Base-by-base conservation (phyloP, 2,888 invertebrate species). In the Nycteola revayana region DNA sequence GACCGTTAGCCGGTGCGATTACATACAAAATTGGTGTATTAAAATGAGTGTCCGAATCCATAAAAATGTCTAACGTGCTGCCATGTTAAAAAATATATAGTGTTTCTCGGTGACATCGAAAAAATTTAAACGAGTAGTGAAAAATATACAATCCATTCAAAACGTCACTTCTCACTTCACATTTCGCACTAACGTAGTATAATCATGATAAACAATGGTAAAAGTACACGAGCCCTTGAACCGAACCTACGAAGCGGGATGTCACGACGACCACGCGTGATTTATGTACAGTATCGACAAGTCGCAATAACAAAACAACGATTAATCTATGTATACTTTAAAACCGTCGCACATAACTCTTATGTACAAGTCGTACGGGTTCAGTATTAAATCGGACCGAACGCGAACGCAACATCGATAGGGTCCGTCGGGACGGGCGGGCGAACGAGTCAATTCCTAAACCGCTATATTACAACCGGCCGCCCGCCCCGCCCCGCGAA, bases 291-390 rank as follows among this genome's bases (percentile, higher is more conserved):
- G 26, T 43, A 73, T 76, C 65, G 83, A 82, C 77, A 76, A 70
- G 69, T 75, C 73, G 83, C 82, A 72, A 79, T 79, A 85, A 84
- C 81, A 78, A 82, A 83, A 79, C 75, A 80, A 81, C 76, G 66
- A 73, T 74, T 61, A 58, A 60, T 64, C 62, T 61, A 74, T 70
- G 67, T 77, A 73, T 75, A 79, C 61, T 60, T 84, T 80, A 78
- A 83, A 84, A 83, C 66, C 68, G 66, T 70, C 71, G 82, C 76
- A 80, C 80, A 77, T 74, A 61, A 65, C 60, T 27, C 37, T 52
- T 81, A 83, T 84, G 81, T 82, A 85, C 84, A 82, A 71, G 66
- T 75, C 66, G 56, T 75, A 77, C 63, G 67, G 75, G 73, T 71
- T 69, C 82, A 74, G 79, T 63, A 49, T 52, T 57, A 32, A 53